These are phyloP conservation scores for Coranthus polyacanthus DNA, from an alignment of 2,797 vertebrate genomes.

Conservation along the genomic window DNA sequence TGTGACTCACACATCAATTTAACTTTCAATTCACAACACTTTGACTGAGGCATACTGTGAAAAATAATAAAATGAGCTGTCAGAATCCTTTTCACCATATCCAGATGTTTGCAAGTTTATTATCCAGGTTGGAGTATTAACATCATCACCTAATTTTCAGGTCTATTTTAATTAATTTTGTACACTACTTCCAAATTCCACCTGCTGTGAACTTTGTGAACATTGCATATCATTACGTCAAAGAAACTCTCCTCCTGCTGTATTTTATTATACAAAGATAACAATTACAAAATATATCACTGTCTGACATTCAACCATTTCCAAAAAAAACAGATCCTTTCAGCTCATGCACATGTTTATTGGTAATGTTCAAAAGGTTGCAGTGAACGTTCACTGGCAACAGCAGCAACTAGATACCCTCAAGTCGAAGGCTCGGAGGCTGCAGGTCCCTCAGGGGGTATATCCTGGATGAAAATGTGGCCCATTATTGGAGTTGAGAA, in stretches of 20 bases:
- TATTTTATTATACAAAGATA: no score
- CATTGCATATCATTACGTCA: no score
- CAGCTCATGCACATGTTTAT: constrained; percentile 31
- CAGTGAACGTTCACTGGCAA: constrained; percentile 34
- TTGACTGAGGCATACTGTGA: no score
- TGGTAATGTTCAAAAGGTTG: constrained; percentile 35
- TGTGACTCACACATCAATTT: constrained; percentile 27
- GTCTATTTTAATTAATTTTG: constrained; percentile 33
- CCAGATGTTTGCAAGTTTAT: constrained; percentile 31
- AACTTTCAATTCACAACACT: no score
- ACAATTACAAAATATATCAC: neutral
- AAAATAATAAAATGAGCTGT: neutral
- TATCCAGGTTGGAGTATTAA: neutral
- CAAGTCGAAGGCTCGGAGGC: constrained; percentile 47
- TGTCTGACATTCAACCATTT: constrained; percentile 24
- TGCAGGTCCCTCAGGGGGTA: constrained; percentile 63
- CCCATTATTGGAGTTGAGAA: constrained; percentile 71
- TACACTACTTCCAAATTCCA: no score
- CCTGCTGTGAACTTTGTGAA: no score
- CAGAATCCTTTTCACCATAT: constrained; percentile 20
- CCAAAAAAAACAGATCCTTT: constrained; percentile 26
- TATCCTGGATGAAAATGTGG: constrained; percentile 66
- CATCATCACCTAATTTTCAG: constrained; percentile 38
- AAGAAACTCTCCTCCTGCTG: neutral
- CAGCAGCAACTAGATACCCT: constrained; percentile 66